Base-by-base conservation (phyloP, 64 coral and sea anemone genomes). In the Pachyseris speciosa region DNA sequence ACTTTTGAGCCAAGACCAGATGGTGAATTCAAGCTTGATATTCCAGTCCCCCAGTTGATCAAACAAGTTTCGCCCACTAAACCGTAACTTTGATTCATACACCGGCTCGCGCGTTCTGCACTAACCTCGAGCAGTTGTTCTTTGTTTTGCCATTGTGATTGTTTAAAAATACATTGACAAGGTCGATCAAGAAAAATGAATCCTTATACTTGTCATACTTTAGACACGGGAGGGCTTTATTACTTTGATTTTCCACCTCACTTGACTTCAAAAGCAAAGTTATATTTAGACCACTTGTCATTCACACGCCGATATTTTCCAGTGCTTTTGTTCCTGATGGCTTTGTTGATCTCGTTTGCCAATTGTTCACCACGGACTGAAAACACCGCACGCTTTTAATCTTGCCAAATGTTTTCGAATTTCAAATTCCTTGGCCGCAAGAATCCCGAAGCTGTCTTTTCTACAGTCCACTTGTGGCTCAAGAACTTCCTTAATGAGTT, bases 261-360 rank as follows among this genome's bases (percentile, higher is more conserved):
- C 33, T 81, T 53, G 27, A 24, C 34, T 58, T 61, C 52, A 60
- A 81, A 81, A 36, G 17, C 11, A 10, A 61, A 15, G 51, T 53
- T 81, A 81, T 63, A 81, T 81, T 41, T 81, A 81, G 77, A 22
- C 7, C 29, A 27, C 48, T 81, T 81, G 34, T 26, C 7, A 81
- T 81, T 81, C 77, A 81, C 26, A 37, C 25, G 2, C 19, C 22
- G 2, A 61, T 27, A 61, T 12, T 57, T 63, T 9, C 22, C 16
- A 27, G 0, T 41, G 53, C 33, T 37, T 63, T 81, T 61, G 32
- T 81, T 74, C 28, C 34, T 39, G 1, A 19, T 12, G 36, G 33
- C n/a, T 7, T 37, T 11, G 10, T 71, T 71, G 19, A 27, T 32
- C 57, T 57, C 29, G 28, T 32, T 31, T 60, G 26, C 30, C 27